These are phyloP conservation scores for Nineta flava DNA, from an alignment of 2,888 invertebrate species.

Conservation along the genomic window DNA sequence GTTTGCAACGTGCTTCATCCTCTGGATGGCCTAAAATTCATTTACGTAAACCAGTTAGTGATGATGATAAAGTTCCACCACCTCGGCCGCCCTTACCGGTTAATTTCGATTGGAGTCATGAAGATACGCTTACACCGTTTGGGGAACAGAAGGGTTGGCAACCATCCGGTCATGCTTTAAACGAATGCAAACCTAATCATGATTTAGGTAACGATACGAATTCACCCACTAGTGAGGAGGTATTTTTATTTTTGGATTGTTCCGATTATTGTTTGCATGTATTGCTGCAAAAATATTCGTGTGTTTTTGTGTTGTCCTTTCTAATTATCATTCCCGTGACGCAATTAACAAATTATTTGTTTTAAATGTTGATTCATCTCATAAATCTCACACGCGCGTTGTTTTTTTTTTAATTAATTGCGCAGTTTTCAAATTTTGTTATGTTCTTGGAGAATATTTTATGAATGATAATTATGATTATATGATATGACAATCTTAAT, in stretches of 20 bases:
- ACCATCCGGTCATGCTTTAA: slow-evolving; percentile 11
- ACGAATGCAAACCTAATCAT: neutral
- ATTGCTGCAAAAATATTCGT: no score
- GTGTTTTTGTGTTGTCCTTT: no score
- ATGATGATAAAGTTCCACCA: slow-evolving; percentile 21
- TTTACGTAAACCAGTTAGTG: slow-evolving; percentile 12
- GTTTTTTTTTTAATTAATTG: no score
- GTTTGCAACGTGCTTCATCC: slow-evolving; percentile 5
- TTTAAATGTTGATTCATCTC: no score
- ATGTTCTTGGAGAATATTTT: no score
- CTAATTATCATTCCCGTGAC: no score
- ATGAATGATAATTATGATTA: no score
- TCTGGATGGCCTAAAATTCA: slow-evolving; percentile 23
- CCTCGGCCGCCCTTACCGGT: slow-evolving; percentile 4
- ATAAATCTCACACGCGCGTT: no score
- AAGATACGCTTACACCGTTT: slow-evolving; percentile 10
- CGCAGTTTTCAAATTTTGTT: no score
- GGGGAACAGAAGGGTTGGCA: slow-evolving; percentile 22
- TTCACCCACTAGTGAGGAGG: slow-evolving; percentile 13
- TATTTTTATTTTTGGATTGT: neutral
- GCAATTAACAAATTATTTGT: no score
- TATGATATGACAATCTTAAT: no score
- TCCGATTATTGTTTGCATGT: no score
- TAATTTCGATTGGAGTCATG: slow-evolving; percentile 12
- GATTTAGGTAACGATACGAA: slow-evolving; percentile 8